phyloP scores from a whole-genome alignment of 1,140 invertebrate genomes.

The Drosophila biarmipes region DNA sequence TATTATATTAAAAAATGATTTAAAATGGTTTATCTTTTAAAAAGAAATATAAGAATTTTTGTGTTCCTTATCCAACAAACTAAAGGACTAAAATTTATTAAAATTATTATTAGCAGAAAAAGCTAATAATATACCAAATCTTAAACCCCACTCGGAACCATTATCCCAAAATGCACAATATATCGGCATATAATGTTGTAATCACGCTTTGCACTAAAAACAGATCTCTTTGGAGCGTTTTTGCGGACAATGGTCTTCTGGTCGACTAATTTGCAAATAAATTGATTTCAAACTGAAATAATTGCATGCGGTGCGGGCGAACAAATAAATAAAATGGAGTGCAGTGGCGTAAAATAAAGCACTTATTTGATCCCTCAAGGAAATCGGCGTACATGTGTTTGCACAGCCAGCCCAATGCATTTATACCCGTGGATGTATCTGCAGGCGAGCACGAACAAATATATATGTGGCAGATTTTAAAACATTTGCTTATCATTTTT shows the following conservation, averaged over 20 bases:
- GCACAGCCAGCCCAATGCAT: slow-evolving; percentile 11
- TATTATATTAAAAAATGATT: too few relatives aligned
- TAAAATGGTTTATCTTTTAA: too few relatives aligned
- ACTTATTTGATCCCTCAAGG: slow-evolving; percentile 32
- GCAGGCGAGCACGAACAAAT: background rate
- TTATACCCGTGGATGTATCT: too few relatives aligned
- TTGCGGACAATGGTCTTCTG: slow-evolving; percentile 16
- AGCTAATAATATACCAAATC: too few relatives aligned
- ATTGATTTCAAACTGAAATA: slow-evolving; percentile 17
- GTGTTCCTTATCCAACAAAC: too few relatives aligned
- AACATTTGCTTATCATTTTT: slow-evolving; percentile 52
- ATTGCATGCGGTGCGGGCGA: slow-evolving; percentile 18
- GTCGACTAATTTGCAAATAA: slow-evolving; percentile 34
- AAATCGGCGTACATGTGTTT: slow-evolving; percentile 24
- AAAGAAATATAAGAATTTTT: too few relatives aligned
- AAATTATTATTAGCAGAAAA: too few relatives aligned
- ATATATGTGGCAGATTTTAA: slow-evolving; percentile 31
- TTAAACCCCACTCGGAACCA: too few relatives aligned
- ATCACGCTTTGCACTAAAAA: background rate
- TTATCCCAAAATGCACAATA: background rate
- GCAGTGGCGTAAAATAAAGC: slow-evolving; percentile 5
- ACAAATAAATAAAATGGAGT: slow-evolving; percentile 14
- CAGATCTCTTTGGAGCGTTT: slow-evolving; percentile 9
- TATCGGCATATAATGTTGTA: background rate
- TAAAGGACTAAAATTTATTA: too few relatives aligned